Conservation (phyloP, 2,113 vertebrate genomes). For the Catagonus wagneri region DNA sequence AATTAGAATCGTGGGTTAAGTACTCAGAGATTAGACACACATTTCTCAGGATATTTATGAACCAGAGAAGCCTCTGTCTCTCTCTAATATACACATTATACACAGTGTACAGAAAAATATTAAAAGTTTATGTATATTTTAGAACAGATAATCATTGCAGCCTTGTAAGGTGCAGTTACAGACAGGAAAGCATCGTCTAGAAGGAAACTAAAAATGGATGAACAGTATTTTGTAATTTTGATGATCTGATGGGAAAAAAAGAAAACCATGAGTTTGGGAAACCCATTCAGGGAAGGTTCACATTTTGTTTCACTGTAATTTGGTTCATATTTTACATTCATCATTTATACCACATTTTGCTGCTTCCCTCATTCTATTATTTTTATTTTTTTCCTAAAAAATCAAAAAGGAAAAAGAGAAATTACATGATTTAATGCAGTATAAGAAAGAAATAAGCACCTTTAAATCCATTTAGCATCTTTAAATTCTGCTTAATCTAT, state of each 20-base stretch:
- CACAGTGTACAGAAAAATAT: not conserved
- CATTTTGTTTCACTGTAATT: not conserved
- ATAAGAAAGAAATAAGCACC: not conserved
- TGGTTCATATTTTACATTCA: not conserved
- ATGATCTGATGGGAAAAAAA: too few relatives aligned
- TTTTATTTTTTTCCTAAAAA: not conserved
- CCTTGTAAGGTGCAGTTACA: not conserved
- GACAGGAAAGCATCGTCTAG: not conserved
- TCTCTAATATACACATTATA: not conserved
- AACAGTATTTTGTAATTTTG: not conserved
- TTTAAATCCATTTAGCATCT: not conserved
- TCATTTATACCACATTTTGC: not conserved
- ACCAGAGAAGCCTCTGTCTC: not conserved
- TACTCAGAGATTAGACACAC: not conserved
- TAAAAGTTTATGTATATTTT: not conserved
- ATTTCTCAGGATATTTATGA: slow-evolving; percentile 36
- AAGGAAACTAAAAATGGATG: not conserved
- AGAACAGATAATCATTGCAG: not conserved
- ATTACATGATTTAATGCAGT: not conserved
- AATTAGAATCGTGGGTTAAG: not conserved
- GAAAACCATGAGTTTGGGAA: not conserved
- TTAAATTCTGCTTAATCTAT: not conserved
- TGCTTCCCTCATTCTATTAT: not conserved
- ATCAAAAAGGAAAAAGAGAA: not conserved
- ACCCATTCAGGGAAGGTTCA: not conserved